These are phyloP conservation scores for Chiloscyllium punctatum DNA, from an alignment of 2,797 vertebrate genomes.

Conservation along the genomic window DNA sequence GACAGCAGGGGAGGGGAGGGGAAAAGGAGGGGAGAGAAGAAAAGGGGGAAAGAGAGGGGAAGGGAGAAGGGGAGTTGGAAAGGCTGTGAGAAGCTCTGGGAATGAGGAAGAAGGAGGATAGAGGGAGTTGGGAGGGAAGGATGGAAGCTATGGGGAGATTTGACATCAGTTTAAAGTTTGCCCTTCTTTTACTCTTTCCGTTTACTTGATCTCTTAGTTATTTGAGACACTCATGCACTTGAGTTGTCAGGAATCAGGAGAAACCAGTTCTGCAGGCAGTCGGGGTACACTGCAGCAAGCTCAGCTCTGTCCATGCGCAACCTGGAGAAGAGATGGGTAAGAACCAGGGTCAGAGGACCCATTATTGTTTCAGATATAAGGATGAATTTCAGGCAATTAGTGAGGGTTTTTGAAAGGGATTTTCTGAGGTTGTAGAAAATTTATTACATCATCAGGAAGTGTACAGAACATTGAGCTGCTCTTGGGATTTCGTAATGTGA, in stretches of 20 bases:
- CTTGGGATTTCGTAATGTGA: neutral
- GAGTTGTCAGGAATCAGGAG: slow-evolving; percentile 28
- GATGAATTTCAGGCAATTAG: neutral
- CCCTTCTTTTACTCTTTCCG: neutral
- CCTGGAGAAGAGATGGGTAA: neutral
- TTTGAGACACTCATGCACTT: neutral
- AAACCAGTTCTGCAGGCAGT: neutral
- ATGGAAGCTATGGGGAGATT: neutral
- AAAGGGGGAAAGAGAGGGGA: too few species aligned
- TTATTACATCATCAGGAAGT: neutral
- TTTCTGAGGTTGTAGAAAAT: neutral
- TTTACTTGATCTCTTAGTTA: slow-evolving; percentile 23
- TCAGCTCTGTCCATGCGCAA: neutral
- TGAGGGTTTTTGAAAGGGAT: neutral
- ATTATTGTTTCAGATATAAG: neutral
- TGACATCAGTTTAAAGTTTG: neutral
- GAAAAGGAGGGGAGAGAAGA: neutral
- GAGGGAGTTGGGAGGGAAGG: too few species aligned
- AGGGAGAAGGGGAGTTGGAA: too few species aligned
- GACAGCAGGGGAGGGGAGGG: neutral
- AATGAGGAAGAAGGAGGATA: neutral
- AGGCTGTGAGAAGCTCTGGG: too few species aligned
- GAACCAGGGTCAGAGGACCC: neutral
- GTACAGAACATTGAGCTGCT: neutral
- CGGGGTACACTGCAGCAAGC: neutral